Percentiles rank a stretch among this genome's conserved stretches.
Evolutionary conservation across 2,113 vertebrate species (phyloP).

Genomic region (Sebastes fasciatus): DNA sequence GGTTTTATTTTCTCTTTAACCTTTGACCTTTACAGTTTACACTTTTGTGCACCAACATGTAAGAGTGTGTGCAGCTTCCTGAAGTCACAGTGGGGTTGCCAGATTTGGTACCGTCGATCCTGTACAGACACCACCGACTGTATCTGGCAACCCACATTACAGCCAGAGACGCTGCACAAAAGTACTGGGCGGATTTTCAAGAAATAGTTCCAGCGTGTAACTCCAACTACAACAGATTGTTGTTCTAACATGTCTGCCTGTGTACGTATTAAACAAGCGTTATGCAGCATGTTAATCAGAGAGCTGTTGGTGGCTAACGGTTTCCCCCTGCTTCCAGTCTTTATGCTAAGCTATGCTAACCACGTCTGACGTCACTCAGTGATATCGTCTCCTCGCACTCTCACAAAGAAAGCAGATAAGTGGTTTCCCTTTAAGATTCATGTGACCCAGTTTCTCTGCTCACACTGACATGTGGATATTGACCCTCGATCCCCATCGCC

Average conservation of each 20-base stretch:
- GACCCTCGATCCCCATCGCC: too few species aligned
- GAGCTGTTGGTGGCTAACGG: background rate
- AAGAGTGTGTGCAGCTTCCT: background rate
- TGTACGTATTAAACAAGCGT: background rate
- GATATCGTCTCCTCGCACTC: too few species aligned
- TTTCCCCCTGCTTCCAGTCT: background rate
- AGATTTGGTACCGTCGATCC: background rate
- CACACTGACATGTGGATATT: background rate
- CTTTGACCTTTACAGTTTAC: too few species aligned
- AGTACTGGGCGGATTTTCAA: background rate
- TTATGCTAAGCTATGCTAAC: slow-evolving; percentile 13
- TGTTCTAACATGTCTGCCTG: too few species aligned
- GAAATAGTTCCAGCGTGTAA: background rate
- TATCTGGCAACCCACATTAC: background rate
- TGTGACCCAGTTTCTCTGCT: background rate
- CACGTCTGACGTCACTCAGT: background rate
- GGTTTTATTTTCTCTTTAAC: background rate
- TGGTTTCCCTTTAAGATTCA: background rate
- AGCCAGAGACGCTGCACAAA: background rate
- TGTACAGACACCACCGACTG: background rate
- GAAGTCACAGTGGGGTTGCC: background rate
- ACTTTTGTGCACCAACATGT: background rate
- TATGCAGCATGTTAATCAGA: background rate
- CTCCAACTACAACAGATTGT: background rate
- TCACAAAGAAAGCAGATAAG: too few species aligned